A percentile compares a stretch with the other conserved stretches of the same genome.
Conservation (phyloP, 2,888 invertebrate species). For the Thyatira batis region DNA sequence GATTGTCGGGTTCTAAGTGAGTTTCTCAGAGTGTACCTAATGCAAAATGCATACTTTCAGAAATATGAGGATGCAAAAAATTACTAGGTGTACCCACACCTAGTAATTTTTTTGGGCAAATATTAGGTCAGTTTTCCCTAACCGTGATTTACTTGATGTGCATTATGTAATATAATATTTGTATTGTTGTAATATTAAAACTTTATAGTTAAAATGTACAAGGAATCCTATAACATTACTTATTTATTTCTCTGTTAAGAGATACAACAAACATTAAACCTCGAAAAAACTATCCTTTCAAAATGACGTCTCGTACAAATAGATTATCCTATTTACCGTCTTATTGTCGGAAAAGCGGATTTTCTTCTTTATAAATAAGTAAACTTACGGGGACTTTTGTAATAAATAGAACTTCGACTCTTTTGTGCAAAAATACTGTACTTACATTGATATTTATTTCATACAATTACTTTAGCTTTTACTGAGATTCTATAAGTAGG, state of each 20-base stretch:
- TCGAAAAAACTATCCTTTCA: not conserved
- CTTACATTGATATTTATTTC: not conserved
- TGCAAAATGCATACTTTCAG: too few species aligned
- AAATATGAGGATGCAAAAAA: too few species aligned
- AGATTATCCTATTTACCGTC: not conserved
- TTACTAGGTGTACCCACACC: too few species aligned
- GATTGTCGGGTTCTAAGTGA: too few species aligned
- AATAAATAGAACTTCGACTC: not conserved
- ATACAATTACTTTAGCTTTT: too few species aligned
- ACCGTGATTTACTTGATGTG: too few species aligned
- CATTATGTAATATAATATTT: too few species aligned
- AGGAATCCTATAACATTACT: not conserved
- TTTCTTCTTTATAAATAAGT: constrained; percentile 1
- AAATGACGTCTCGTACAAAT: not conserved
- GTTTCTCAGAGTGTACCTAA: too few species aligned
- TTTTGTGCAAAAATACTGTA: not conserved
- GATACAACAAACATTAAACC: not conserved
- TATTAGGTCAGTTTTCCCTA: too few species aligned
- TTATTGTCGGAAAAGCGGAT: not conserved
- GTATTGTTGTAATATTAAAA: too few species aligned
- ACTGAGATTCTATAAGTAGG: too few species aligned
- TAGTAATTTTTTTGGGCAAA: too few species aligned
- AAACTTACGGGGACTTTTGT: not conserved
- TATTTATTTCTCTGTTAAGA: not conserved
- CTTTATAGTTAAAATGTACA: not conserved